Base-by-base conservation (phyloP, 2,888 invertebrate species). In the Serripes groenlandicus region DNA sequence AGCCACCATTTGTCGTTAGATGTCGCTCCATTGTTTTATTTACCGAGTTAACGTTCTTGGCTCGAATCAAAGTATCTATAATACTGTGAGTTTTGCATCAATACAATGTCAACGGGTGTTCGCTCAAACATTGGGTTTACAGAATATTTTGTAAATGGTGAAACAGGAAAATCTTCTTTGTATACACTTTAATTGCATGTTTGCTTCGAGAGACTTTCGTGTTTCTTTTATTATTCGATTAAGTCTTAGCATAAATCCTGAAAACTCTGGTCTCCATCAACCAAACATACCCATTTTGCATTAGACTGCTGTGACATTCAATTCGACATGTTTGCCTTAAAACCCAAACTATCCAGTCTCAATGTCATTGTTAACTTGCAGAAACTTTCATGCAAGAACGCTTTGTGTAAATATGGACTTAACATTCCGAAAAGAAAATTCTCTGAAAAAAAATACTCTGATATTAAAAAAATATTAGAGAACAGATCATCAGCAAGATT, bases 1-100 rank as follows among this genome's bases (percentile, higher is more conserved):
- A 68, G 60, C 64, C n/a, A n/a, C 70, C 68, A 68, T 73, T 73
- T 80, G 2, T 34, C 85, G 75, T 70, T 75, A 87, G 87, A 77
- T 81, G 87, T 85, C 87, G 87, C 81, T 70, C 30, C 58, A 34
- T 56, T n/a, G 3, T 73, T 42, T 32, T 23, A 34, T 5, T 21
- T n/a, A 30, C 30, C 26, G 83, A 72, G 73, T 83, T 78, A 62
- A 60, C 72, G 75, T 60, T 58, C 83, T 42, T 81, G 56, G 32
- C 1, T 23, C 15, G 56, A 18, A 56, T 56, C 56, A n/a, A 56
- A 56, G 56, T 56, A 56, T 26, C 56, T 23, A 56, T 11, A 26
- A 26, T 1, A 56, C 18, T 42, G 9, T 15, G n/a, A n/a, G n/a
- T n/a, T n/a, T n/a, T n/a, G n/a, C n/a, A n/a, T n/a, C n/a, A n/a